Evolutionary conservation across 2,797 vertebrate genomes (phyloP), one percentile per base, ranked within the genome.

Genomic region (Spinus olivaceus): DNA sequence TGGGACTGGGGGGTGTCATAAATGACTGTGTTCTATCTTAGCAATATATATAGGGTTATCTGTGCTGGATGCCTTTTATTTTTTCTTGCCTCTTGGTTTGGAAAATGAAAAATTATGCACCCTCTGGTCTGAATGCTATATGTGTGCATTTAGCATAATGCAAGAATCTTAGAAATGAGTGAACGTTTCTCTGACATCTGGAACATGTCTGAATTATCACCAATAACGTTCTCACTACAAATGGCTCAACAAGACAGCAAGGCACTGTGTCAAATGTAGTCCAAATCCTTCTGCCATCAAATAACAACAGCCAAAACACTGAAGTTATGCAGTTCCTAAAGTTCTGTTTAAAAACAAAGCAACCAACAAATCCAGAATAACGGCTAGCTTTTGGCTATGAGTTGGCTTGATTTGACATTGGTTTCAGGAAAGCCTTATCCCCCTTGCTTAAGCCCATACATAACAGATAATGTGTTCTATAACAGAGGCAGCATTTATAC

Each of bases 401-500:
- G 35, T 94, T 92, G 84, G 27, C 57, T 96, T 88, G 70, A 91
- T 92, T 82, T 89, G 73, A 95, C 90, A 46, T 88, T 42, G 56
- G 9, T 89, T 96, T 97, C 86, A 76, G 92, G 53, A 87, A 82
- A 84, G 64, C 17, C 50, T 97, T 94, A 64, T 96, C 53, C 12
- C 27, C 47, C 79, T 88, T 84, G 51, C 35, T 94, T 66, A 88
- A 94, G 39, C 57, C 92, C n/a, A 88, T 88, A 46, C 83, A 50
- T 87, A 88, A 86, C 32, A 78, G 56, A 91, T 94, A 80, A 90
- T 32, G 1, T 69, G 79, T 83, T 95, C 71, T 89, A 13, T 61
- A 86, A n/a, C 57, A 93, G 92, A 79, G 27, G 63, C 64, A 88
- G 46, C 13, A 0, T 79, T 83, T 90, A n/a, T 77, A n/a, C 22